phyloP scores from a whole-genome alignment of 2,888 invertebrate genomes.

The Craniophora ligustri region DNA sequence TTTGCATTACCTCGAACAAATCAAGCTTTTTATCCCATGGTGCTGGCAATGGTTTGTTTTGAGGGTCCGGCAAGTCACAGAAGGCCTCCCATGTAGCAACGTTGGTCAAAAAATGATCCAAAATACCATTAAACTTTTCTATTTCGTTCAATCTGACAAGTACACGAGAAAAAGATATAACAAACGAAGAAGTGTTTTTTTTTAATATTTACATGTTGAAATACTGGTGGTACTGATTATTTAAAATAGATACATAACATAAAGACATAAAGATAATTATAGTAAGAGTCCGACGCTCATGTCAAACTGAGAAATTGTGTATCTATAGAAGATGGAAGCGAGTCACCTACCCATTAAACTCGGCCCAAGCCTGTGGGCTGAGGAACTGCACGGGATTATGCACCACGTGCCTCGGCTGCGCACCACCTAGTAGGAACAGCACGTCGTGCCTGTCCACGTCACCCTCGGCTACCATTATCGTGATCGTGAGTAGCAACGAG shows the following conservation, averaged over 20 bases:
- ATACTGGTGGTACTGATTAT: too few relatives aligned
- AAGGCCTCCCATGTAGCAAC: slow-evolving; percentile 91
- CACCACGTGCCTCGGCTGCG: slow-evolving; percentile 76
- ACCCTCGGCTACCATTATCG: slow-evolving; percentile 90
- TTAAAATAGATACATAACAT: too few relatives aligned
- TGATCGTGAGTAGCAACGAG: slow-evolving; percentile 92
- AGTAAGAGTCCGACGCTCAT: too few relatives aligned
- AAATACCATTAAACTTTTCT: slow-evolving; percentile 88
- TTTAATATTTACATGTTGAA: too few relatives aligned
- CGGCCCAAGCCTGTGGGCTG: slow-evolving; percentile 79
- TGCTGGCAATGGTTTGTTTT: slow-evolving; percentile 90
- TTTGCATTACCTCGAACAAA: slow-evolving; percentile 86
- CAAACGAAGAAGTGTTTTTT: too few relatives aligned
- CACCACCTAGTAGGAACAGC: slow-evolving; percentile 96
- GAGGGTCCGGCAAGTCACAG: slow-evolving; percentile 93
- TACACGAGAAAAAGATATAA: slow-evolving; percentile 16
- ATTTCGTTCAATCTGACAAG: slow-evolving; percentile 80
- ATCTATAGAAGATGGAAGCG: too few relatives aligned
- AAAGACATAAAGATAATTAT: too few relatives aligned
- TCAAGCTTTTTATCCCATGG: slow-evolving; percentile 91
- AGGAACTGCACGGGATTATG: slow-evolving; percentile 79
- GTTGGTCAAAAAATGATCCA: slow-evolving; percentile 89
- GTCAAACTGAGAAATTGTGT: too few relatives aligned
- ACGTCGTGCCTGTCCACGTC: slow-evolving; percentile 91
- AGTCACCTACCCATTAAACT: slow-evolving; percentile 80